These are phyloP conservation scores for Athalia circularis DNA, from an alignment of 2,888 invertebrate genomes.

Conservation along the genomic window DNA sequence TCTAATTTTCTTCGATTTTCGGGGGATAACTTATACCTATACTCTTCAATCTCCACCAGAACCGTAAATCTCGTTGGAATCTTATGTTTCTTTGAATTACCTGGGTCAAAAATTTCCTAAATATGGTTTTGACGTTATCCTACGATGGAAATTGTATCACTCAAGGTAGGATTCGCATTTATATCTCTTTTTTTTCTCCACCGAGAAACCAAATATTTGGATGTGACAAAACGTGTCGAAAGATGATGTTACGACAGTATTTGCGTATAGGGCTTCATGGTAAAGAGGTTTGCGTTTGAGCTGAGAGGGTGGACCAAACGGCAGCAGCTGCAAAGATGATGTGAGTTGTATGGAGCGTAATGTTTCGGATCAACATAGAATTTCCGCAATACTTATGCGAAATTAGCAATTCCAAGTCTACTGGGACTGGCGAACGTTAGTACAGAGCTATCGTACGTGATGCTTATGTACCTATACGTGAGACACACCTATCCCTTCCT, in stretches of 20 bases:
- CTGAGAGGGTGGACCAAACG: not conserved
- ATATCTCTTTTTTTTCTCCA: not conserved
- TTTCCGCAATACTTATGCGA: not conserved
- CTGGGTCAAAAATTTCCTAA: not conserved
- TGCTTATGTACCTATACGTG: conserved; percentile 14
- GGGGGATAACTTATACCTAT: not conserved
- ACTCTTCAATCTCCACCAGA: not conserved
- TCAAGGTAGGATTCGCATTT: not conserved
- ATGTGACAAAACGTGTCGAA: not conserved
- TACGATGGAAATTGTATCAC: not conserved
- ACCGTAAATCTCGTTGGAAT: conserved; percentile 1
- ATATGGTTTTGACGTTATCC: too few relatives aligned
- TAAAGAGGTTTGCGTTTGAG: conserved; percentile 10
- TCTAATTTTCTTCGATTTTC: conserved; percentile 18
- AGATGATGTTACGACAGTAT: not conserved
- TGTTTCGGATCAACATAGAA: not conserved
- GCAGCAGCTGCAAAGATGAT: not conserved
- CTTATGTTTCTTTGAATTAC: not conserved
- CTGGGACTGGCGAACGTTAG: conserved; percentile 11
- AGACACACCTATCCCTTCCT: conserved; percentile 19
- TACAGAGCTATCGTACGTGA: not conserved
- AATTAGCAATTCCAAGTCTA: conserved; percentile 6
- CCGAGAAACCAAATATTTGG: not conserved
- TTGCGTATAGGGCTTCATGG: not conserved
- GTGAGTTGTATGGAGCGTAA: not conserved